Conservation (phyloP, 2,113 vertebrate genomes). For the Cyprinodon brontotheroides region DNA sequence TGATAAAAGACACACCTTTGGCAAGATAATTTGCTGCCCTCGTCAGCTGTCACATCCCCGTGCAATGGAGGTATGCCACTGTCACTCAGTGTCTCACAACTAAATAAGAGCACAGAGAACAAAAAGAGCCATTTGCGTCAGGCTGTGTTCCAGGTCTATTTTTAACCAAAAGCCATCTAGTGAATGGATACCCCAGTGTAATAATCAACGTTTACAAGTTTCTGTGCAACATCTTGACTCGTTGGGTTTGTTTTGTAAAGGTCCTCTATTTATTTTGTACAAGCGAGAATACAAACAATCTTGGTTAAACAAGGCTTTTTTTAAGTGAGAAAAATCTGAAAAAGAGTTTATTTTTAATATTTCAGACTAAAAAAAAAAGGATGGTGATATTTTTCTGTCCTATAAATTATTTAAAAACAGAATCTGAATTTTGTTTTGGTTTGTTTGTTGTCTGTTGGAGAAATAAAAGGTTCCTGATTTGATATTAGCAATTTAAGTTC, state of each 20-base stretch:
- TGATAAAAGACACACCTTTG: constrained; percentile 36
- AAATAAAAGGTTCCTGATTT: too few relatives aligned
- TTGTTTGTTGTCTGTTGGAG: too few relatives aligned
- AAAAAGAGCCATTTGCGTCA: constrained; percentile 59
- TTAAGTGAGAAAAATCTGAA: background rate
- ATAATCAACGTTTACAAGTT: constrained; percentile 57
- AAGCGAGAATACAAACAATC: background rate
- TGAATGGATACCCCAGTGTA: constrained; percentile 42
- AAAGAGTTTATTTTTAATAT: background rate
- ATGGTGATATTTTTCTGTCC: background rate
- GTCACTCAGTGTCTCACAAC: constrained; percentile 66
- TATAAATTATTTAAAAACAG: too few relatives aligned
- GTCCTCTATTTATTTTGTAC: background rate
- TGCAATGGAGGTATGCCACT: constrained; percentile 20
- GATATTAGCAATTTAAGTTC: too few relatives aligned
- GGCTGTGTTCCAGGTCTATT: constrained; percentile 64
- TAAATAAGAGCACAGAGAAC: constrained; percentile 39
- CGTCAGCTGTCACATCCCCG: constrained; percentile 49
- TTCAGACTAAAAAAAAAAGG: background rate
- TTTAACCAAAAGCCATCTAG: constrained; percentile 67
- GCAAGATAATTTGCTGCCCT: constrained; percentile 28
- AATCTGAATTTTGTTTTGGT: background rate
- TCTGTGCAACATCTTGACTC: background rate
- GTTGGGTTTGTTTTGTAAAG: background rate
- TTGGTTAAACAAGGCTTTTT: background rate